Conservation (phyloP, 2,797 vertebrate genomes). For the Margarornis squamiger region DNA sequence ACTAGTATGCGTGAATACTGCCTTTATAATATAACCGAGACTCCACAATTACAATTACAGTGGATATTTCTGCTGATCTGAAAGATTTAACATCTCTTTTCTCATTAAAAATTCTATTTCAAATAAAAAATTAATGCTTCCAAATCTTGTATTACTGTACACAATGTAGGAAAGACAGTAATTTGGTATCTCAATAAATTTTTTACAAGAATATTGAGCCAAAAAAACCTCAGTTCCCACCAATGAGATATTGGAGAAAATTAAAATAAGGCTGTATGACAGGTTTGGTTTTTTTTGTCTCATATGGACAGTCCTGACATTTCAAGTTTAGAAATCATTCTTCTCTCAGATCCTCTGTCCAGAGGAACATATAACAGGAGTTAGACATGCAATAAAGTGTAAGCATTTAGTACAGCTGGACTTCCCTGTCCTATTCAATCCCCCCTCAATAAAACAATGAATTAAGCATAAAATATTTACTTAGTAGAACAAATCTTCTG, state of each 20-base stretch:
- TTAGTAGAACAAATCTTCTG: not conserved
- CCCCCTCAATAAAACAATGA: not conserved
- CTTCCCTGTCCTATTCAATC: not conserved
- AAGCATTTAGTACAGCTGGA: not conserved
- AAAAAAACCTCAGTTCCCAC: not conserved
- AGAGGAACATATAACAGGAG: not conserved
- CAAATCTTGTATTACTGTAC: not conserved
- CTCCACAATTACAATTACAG: constrained; percentile 9
- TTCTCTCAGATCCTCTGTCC: not conserved
- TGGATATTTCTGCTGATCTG: constrained; percentile 30
- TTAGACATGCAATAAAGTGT: not conserved
- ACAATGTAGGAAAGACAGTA: not conserved
- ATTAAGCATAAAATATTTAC: not conserved
- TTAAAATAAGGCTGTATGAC: not conserved
- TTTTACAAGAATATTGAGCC: not conserved
- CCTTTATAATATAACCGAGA: not conserved
- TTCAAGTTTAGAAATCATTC: not conserved
- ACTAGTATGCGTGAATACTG: not conserved
- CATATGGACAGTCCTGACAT: not conserved
- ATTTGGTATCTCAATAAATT: not conserved
- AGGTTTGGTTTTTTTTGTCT: not conserved
- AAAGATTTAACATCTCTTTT: constrained; percentile 2
- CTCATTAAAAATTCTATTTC: constrained; percentile 6
- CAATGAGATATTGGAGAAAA: not conserved
- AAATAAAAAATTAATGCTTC: constrained; percentile 34